phyloP scores from a whole-genome alignment of 1,140 invertebrate species.

The Nomia melanderi region DNA sequence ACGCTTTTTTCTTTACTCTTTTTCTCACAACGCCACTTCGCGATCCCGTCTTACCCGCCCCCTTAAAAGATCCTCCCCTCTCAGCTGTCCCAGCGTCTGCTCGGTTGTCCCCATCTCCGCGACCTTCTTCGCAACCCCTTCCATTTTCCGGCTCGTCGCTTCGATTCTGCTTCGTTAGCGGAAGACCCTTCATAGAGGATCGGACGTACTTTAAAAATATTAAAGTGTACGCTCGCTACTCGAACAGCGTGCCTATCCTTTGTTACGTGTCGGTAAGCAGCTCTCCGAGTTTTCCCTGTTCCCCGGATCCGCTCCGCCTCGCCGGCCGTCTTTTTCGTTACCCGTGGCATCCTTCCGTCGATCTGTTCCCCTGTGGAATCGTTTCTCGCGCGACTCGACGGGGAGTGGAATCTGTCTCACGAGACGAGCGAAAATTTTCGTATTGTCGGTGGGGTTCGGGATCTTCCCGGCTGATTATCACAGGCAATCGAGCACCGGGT shows the following conservation, averaged over 20 bases:
- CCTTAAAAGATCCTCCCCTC: constrained; percentile 14
- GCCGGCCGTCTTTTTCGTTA: no score
- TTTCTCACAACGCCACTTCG: neutral
- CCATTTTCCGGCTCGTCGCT: constrained; percentile 48
- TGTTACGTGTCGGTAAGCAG: constrained; percentile 53
- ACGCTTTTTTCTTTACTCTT: constrained; percentile 23
- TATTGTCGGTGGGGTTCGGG: neutral
- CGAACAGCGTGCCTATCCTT: constrained; percentile 46
- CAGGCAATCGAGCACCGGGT: constrained; percentile 24
- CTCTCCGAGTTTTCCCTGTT: constrained; percentile 29
- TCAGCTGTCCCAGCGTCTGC: neutral
- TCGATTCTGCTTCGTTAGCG: constrained; percentile 63
- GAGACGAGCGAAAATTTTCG: constrained; percentile 1
- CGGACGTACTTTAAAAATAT: constrained; percentile 63
- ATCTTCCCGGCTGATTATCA: constrained; percentile 22
- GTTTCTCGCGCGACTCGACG: no score
- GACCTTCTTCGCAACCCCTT: constrained; percentile 50
- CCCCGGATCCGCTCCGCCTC: neutral
- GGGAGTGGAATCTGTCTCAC: neutral
- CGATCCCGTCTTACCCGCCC: constrained; percentile 2
- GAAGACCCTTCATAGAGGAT: constrained; percentile 55
- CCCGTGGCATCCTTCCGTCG: neutral
- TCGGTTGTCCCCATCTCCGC: neutral
- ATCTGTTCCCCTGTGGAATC: no score
- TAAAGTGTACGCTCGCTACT: constrained; percentile 46